Evolutionary conservation across 2,797 vertebrate genomes (phyloP).

Genomic region (Myotis pilosus): DNA sequence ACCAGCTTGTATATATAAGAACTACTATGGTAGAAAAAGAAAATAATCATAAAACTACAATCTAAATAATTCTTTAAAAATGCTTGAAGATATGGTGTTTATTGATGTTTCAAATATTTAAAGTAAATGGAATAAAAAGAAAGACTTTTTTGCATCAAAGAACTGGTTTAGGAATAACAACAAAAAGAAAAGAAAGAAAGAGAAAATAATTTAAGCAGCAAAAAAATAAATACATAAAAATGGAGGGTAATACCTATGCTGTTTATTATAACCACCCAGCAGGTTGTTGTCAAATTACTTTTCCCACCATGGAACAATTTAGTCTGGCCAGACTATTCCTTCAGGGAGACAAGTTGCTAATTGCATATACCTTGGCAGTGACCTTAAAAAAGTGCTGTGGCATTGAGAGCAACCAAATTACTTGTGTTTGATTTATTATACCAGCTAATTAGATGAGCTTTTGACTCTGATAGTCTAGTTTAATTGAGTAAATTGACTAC

Average conservation of each 20-base stretch:
- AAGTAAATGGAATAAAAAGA: constrained; percentile 33
- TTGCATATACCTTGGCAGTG: constrained; percentile 63
- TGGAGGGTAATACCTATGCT: neutral
- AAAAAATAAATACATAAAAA: neutral
- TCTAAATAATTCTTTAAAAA: neutral
- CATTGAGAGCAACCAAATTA: constrained; percentile 62
- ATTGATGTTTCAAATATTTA: constrained; percentile 35
- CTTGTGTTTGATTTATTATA: constrained; percentile 68
- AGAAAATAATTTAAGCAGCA: constrained; percentile 29
- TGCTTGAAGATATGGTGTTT: neutral
- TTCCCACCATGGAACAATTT: constrained; percentile 52
- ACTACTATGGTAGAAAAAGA: neutral
- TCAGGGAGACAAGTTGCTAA: constrained; percentile 68
- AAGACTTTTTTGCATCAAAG: neutral
- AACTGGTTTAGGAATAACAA: neutral
- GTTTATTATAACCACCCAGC: constrained; percentile 54
- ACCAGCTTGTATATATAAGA: neutral
- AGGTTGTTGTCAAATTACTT: constrained; percentile 50
- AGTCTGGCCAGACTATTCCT: constrained; percentile 59
- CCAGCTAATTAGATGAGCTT: constrained; percentile 63
- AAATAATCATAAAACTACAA: neutral
- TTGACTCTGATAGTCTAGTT: constrained; percentile 64
- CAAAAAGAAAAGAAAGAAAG: neutral
- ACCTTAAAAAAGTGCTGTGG: constrained; percentile 70
- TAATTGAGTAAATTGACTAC: constrained; percentile 61